Evolutionary conservation across 2,888 invertebrate genomes (phyloP).

Genomic region (Gymnoscelis rufifasciata): DNA sequence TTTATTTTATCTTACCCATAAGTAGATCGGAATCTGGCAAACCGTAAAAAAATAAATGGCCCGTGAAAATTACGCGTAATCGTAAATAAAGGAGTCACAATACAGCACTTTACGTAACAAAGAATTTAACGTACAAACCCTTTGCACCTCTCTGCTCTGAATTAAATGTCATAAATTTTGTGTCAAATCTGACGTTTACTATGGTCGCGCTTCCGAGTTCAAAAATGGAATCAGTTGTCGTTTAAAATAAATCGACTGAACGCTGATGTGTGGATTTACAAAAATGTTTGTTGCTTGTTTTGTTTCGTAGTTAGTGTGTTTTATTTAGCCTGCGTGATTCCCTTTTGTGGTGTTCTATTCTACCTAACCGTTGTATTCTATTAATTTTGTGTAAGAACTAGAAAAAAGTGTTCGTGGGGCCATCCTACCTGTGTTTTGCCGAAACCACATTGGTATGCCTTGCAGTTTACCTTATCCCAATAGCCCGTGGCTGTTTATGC

Average conservation of each 20-base stretch:
- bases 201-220: slow-evolving; percentile 9
- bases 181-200: slow-evolving; percentile 34
- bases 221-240: neutral
- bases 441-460: no score
- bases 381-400: no score
- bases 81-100: slow-evolving; percentile 54
- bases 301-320: no score
- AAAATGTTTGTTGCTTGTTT: no score
- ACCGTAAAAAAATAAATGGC: slow-evolving; percentile 54
- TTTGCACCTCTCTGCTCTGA: slow-evolving; percentile 34
- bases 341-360: no score
- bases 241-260: neutral
- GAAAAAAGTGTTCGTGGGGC: no score
- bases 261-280: no score
- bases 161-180: slow-evolving; percentile 51
- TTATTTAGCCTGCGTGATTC: no score
- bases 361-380: no score
- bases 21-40: slow-evolving; percentile 25
- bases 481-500: no score
- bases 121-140: slow-evolving; percentile 44
- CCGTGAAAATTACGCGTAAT: slow-evolving; percentile 60
- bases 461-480: no score
- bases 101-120: slow-evolving; percentile 44
- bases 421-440: no score
- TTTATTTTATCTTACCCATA: slow-evolving; percentile 5